These are phyloP conservation scores for Lysandra bellargus DNA, from an alignment of 2,888 invertebrate genomes.

Conservation along the genomic window DNA sequence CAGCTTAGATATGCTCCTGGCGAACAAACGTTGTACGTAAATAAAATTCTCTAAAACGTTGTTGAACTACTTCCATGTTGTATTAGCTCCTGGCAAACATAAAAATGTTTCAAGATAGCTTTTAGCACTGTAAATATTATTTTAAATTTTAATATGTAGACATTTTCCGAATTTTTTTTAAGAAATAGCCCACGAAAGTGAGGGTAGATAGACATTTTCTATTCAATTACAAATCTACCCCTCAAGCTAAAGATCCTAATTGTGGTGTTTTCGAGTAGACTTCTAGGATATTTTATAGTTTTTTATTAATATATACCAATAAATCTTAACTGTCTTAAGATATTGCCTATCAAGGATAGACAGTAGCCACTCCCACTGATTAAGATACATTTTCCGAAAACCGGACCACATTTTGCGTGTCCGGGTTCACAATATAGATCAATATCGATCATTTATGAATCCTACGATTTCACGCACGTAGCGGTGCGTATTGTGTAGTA, in stretches of 20 bases:
- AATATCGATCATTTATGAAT: neutral
- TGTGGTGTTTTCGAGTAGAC: neutral
- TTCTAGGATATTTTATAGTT: neutral
- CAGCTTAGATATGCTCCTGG: slow-evolving; percentile 68
- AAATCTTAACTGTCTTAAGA: neutral
- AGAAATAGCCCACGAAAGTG: neutral
- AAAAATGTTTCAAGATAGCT: neutral
- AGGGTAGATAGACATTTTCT: too few relatives aligned
- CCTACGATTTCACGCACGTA: neutral
- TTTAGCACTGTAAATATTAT: neutral
- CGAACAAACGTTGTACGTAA: slow-evolving; percentile 40
- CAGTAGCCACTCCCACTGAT: neutral
- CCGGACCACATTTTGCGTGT: neutral
- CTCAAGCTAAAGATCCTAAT: too few relatives aligned
- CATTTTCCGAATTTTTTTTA: neutral
- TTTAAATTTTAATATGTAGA: too few relatives aligned
- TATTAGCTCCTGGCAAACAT: neutral
- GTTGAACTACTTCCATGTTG: neutral
- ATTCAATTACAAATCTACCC: too few relatives aligned
- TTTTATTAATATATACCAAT: neutral
- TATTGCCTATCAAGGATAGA: neutral
- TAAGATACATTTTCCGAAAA: neutral
- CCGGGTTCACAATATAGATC: slow-evolving; percentile 9
- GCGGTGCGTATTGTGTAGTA: slow-evolving; percentile 8
- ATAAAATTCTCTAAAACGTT: neutral